These are phyloP conservation scores for Clivina fossor DNA, from an alignment of 2,888 invertebrate species.

Conservation along the genomic window DNA sequence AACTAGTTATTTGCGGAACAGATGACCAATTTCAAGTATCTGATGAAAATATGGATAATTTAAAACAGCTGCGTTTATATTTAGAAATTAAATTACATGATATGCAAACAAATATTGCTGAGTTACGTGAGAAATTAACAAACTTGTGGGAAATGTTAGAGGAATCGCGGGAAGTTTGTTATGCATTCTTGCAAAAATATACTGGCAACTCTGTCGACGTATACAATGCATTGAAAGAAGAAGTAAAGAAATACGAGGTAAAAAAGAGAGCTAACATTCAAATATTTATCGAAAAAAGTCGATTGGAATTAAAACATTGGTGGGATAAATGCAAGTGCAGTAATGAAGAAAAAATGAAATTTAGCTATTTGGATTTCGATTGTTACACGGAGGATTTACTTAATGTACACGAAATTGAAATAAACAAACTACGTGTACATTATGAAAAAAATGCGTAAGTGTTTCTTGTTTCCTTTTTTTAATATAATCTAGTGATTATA, in stretches of 20 bases:
- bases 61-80: slow-evolving; percentile 60
- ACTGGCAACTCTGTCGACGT: slow-evolving; percentile 61
- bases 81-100: slow-evolving; percentile 61
- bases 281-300: slow-evolving; percentile 66
- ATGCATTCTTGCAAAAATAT: slow-evolving; percentile 64
- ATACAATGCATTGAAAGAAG: slow-evolving; percentile 63
- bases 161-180: slow-evolving; percentile 63
- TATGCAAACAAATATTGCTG: slow-evolving; percentile 60
- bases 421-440: slow-evolving; percentile 66
- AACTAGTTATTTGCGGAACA: slow-evolving; percentile 49
- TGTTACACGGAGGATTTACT: slow-evolving; percentile 79
- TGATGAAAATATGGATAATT: slow-evolving; percentile 62
- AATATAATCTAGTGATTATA: slow-evolving; percentile 64
- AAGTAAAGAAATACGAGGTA: slow-evolving; percentile 73
- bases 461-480: slow-evolving; percentile 2
- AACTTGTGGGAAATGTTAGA: slow-evolving; percentile 76
- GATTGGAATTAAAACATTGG: slow-evolving; percentile 69
- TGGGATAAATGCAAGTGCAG: slow-evolving; percentile 80
- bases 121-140: slow-evolving; percentile 63
- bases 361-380: slow-evolving; percentile 65
- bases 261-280: slow-evolving; percentile 76
- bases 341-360: slow-evolving; percentile 61
- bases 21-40: slow-evolving; percentile 60
- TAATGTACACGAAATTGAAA: slow-evolving; percentile 75
- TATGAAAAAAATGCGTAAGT: slow-evolving; percentile 66